Base-by-base conservation (phyloP, 2,888 invertebrate genomes). In the Alviniconcha strummeri region DNA sequence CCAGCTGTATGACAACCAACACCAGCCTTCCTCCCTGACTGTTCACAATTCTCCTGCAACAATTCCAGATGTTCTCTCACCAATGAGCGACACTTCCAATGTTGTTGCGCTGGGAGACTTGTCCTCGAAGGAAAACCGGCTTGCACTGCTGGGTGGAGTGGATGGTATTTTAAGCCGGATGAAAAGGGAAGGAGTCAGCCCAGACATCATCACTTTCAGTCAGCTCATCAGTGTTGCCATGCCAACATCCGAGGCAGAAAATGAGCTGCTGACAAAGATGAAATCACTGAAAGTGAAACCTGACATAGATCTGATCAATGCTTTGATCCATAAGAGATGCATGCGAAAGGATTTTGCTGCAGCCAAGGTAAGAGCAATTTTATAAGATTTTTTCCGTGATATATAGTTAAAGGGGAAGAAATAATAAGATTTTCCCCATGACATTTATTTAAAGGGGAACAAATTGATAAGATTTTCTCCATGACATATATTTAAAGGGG, bases 291-390 rank as follows among this genome's bases (percentile, higher is more conserved):
- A 85, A 94, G 85, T 94, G 94, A 95, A 95, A 89, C 95, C 96
- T 3, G 97, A 98, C 94, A 95, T 96, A 83, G 96, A 96, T 92
- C 97, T 98, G 93, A 97, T 96, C 91, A 98, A 98, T 93, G 95
- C 96, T 94, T 94, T 98, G 13, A 97, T 98, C 82, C 97, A 96
- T 91, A 97, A 96, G 92, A 95, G 97, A 84, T 96, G 96, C 91
- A 94, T 96, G 90, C 94, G 97, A 87, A 94, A 93, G 84, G 96
- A 97, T 92, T 96, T 96, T 92, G 94, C 95, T 81, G 95, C 95
- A 88, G 97, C 97, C 17, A 95, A 95, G 94, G 96, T 96, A 95
- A 94, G 95, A 94, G 36, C 56, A 17, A 17, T 64, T 69, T 36
- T 36, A 19, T 9, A 64, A 64, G 64, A 13, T 64, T 64, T 64